Evolutionary conservation across 2,797 vertebrate species (phyloP), one percentile per base, ranked within the genome.

Genomic region (Danio kyathit): DNA sequence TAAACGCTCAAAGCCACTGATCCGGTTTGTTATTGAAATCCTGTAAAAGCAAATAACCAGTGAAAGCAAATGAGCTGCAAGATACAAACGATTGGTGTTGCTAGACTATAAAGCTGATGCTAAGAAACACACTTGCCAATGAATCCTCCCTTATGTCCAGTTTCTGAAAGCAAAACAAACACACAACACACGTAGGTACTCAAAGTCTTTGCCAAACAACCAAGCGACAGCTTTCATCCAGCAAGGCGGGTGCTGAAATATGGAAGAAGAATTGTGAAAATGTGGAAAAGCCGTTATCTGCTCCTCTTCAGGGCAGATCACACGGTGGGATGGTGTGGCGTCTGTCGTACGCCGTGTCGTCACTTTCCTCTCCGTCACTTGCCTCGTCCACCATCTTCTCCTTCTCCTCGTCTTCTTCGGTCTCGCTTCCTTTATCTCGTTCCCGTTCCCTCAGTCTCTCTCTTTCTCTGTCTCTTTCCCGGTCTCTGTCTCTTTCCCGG

Each of bases 331-430:
- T 82, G 74, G 76, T 51, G 12, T 94, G 92, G 78, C 92, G 90
- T 52, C 93, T 88, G 64, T 95, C 93, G 1, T 94, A 95, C 0
- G 93, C 92, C 0, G 94, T 93, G 87, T 94, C 92, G 1, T 94
- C 94, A 1, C 93, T 95, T 87, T 94, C 93, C 79, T 94, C 94
- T 0, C 91, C 92, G 0, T 93, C 93, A 17, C 94, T 94, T 0
- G 83, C 77, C 48, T 90, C 91, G 0, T 90, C 83, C 79, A 92
- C 48, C 16, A 87, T 90, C 79, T 91, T 78, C 38, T 91, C 90
- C 64, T 89, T 89, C 74, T 93, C 94, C 38, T 94, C 92, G 0
- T 94, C 93, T 44, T 94, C 92, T 74, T 94, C 94, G 0, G 93
- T 94, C 66, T 94, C 92, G 0, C 92, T 95, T 79, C 89, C 92